Evolutionary conservation across 2,797 vertebrate genomes (phyloP).

Genomic region (Mormyrops boulengeri): DNA sequence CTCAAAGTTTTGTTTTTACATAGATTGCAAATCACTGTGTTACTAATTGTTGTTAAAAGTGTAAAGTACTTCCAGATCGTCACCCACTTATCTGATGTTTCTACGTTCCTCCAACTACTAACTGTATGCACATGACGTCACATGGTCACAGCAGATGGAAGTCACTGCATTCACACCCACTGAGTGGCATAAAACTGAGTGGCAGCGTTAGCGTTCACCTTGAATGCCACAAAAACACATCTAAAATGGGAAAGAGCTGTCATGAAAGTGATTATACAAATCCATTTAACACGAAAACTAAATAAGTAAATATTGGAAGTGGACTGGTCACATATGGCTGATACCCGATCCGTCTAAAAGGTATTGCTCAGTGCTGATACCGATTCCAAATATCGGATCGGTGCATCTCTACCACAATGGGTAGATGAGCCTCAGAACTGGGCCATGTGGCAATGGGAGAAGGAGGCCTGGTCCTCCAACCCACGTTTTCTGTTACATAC

Average conservation of each 20-base stretch:
- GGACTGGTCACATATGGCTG: neutral
- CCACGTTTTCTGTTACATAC: neutral
- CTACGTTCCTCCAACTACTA: neutral
- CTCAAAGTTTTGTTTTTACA: neutral
- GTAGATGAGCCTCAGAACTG: neutral
- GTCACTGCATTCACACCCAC: neutral
- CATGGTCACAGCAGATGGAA: neutral
- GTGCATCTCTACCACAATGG: neutral
- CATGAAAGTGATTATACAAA: neutral
- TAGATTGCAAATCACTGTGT: neutral
- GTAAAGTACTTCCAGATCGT: neutral
- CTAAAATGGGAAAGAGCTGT: neutral
- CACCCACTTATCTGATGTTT: neutral
- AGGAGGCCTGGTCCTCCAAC: neutral
- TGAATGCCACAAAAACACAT: neutral
- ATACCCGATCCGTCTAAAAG: neutral
- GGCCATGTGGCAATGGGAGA: neutral
- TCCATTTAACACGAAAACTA: neutral
- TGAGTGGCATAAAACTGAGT: neutral
- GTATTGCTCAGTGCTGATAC: neutral
- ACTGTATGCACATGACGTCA: neutral
- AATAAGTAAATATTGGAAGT: neutral
- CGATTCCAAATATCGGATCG: neutral
- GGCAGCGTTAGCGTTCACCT: neutral
- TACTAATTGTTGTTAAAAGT: neutral